Base-by-base conservation (phyloP, 2,113 vertebrate species). In the Ceratotherium simum region DNA sequence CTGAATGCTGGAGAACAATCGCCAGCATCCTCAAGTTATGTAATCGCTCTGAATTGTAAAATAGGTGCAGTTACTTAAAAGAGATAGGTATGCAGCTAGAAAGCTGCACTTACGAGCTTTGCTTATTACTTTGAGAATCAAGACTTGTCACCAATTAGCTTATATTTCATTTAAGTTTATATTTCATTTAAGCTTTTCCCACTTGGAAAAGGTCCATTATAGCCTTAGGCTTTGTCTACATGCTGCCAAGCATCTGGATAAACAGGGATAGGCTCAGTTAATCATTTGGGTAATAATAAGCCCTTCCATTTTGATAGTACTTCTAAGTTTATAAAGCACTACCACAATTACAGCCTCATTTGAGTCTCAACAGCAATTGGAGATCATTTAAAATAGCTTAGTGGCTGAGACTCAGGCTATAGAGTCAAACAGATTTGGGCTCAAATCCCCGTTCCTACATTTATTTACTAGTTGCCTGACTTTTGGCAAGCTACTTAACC, bases 201-300 rank as follows among this genome's bases (percentile, higher is more conserved):
- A 91, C 60, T 95, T 91, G 92, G 78, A 93, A 96, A 96, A 96
- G 31, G 82, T 91, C 79, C 78, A 91, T 76, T 82, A 89, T 64
- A 87, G 70, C 86, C 67, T 58, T 33, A 82, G 90, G 86, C 76
- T 93, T 97, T 96, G 62, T 92, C 67, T 95, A 82, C 56, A 90
- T 91, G 67, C 69, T 93, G 90, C 90, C 78, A 82, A 97, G 73
- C 90, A 92, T 97, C 92, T 96, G 81, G 36, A 98, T 93, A 97
- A 97, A 96, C 51, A 94, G 65, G 18, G 56, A 93, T 80, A 93
- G 83, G 25, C 39, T 73, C 39, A 96, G 81, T 75, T 95, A 91
- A 86, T 93, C 62, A 75, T 90, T 96, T 86, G 79, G 69, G 39
- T 93, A 48, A 87, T 92, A 96, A 83, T 79, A 93, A 90, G n/a